A percentile compares a stretch with the other conserved stretches of the same genome.
phyloP scores from a whole-genome alignment of 2,113 vertebrate species.

The Menura novaehollandiae region DNA sequence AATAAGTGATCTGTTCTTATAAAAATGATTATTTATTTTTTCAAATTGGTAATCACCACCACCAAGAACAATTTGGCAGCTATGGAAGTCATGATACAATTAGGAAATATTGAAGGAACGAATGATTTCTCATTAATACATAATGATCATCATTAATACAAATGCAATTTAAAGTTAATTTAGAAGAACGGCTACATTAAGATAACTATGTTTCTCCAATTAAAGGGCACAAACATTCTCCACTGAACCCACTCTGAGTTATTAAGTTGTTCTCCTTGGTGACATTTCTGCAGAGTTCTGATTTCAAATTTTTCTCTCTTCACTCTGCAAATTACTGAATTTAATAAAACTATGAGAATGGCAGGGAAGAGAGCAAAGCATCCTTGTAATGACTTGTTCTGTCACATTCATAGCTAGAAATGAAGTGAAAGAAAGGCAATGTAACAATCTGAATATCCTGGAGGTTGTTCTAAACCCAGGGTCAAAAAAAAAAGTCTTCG shows the following conservation, averaged over 20 bases:
- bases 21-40: background rate
- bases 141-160: constrained; percentile 41
- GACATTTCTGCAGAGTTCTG: background rate
- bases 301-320: background rate
- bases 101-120: background rate
- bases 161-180: constrained; percentile 3
- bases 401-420: background rate
- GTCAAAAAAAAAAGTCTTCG: background rate
- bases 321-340: background rate
- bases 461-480: background rate
- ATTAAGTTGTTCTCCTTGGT: background rate
- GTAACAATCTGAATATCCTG: background rate
- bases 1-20: background rate
- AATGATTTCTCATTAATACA: constrained; percentile 40
- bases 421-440: background rate
- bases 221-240: background rate
- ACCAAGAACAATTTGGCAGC: background rate
- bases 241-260: background rate
- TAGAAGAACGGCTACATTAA: constrained; percentile 25
- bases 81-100: background rate
- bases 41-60: background rate
- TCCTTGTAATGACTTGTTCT: background rate
- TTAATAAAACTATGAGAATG: background rate
- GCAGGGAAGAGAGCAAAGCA: background rate
- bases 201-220: background rate